Evolutionary conservation across 2,888 invertebrate genomes (phyloP), one percentile per base, ranked within the genome.

Genomic region (Rhamphomyia laevipes): DNA sequence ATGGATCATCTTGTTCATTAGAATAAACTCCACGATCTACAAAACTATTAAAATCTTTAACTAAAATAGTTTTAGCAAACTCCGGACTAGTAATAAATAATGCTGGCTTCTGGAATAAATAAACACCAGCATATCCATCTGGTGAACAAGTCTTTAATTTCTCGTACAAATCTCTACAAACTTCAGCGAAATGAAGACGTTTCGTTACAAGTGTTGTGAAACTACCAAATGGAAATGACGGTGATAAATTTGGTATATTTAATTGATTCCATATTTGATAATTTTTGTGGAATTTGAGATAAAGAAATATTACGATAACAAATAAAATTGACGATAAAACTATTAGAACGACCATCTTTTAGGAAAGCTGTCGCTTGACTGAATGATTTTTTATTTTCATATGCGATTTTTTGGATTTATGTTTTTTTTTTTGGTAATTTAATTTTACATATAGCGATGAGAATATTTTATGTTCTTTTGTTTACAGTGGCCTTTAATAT

Each of bases 11-110:
- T 45, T 53, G 47, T 44, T 44, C 46, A 49, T 57, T 54, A 10
- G 45, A 53, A 45, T 54, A 57, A 4, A 53, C 27, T 6, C 55
- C 55, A 27, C 55, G 56, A 52, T 56, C 52, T 4, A 43, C 40
- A 46, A 56, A 56, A 10, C 18, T 35, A 42, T 42, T 37, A 37
- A 54, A 57, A 42, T 56, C 56, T 13, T 49, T 47, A 11, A 51
- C 46, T 4, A 52, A 45, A 27, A 57, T 45, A 21, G 44, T 49
- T 43, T 55, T 54, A 2, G 51, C 49, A 12, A 56, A 48, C 16
- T 54, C 54, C 16, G 53, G 46, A 45, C 49, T 47, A 1, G 44
- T 48, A 12, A 52, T 47, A 21, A 55, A 42, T 17, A 53, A n/a
- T 3, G 42, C 18, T 11, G 57, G 57, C 18, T 43, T 18, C 4